Percentiles rank a stretch among this genome's conserved stretches.
These are phyloP conservation scores for Manis javanica DNA, from an alignment of 2,797 vertebrate species.

Conservation along the genomic window DNA sequence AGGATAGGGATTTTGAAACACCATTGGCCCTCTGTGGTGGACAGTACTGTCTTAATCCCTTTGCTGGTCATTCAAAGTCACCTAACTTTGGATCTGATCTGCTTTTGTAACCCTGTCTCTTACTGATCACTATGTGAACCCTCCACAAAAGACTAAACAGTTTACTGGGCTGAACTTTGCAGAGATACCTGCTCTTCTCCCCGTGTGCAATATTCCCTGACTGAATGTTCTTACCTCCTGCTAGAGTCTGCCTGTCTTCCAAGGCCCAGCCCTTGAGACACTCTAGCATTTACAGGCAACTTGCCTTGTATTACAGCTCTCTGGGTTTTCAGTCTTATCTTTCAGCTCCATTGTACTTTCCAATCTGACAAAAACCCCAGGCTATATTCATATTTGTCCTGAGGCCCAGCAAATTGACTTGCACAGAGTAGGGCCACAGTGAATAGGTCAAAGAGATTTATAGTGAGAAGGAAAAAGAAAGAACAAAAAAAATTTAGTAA, in stretches of 20 bases:
- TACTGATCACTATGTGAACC: fast-evolving
- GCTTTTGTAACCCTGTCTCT: neutral
- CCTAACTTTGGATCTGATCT: neutral
- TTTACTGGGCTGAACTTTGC: neutral
- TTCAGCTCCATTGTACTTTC: neutral
- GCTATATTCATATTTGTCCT: neutral
- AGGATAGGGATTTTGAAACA: neutral
- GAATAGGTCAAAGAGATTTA: neutral
- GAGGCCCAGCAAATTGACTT: neutral
- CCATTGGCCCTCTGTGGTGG: neutral
- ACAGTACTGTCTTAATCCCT: neutral
- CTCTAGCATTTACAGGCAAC: too few species aligned
- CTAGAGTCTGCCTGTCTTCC: neutral
- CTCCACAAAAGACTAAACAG: neutral
- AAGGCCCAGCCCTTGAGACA: neutral
- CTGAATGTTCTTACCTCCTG: neutral
- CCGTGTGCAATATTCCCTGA: neutral
- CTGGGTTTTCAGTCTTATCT: neutral
- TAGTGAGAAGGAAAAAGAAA: slow-evolving; percentile 5
- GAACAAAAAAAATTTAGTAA: neutral
- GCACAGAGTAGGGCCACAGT: neutral
- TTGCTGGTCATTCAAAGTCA: neutral
- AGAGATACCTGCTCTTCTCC: neutral
- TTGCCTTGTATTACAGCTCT: neutral
- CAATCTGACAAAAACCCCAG: neutral